Conservation (phyloP, 1,140 invertebrate species). For the Hylaeus anthracinus region DNA sequence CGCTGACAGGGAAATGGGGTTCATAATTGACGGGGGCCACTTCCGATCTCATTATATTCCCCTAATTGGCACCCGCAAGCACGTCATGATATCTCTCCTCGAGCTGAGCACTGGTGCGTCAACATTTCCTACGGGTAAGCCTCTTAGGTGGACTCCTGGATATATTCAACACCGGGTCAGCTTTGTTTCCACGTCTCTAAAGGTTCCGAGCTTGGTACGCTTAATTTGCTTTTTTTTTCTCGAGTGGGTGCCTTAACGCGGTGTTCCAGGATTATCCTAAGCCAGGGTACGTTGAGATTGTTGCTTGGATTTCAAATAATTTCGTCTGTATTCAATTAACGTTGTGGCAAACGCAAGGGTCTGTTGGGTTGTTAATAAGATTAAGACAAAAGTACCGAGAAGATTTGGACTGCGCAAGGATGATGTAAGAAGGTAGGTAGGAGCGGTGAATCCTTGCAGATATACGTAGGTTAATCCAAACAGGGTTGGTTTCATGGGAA, state of each 20-base stretch:
- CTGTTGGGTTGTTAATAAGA: not conserved
- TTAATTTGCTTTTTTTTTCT: slow-evolving; percentile 10
- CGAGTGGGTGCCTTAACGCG: not conserved
- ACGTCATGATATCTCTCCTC: slow-evolving; percentile 3
- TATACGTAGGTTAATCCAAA: too few species aligned
- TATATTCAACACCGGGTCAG: slow-evolving; percentile 5
- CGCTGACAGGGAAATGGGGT: not conserved
- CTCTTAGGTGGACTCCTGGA: not conserved
- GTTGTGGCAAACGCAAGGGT: not conserved
- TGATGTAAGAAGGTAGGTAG: too few species aligned
- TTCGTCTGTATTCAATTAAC: slow-evolving; percentile 3
- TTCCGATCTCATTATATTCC: slow-evolving; percentile 18
- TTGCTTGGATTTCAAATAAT: slow-evolving; percentile 32
- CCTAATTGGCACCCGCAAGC: slow-evolving; percentile 1
- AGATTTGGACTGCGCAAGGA: too few species aligned
- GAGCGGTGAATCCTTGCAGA: too few species aligned
- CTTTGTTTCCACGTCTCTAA: slow-evolving; percentile 13
- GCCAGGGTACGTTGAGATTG: not conserved
- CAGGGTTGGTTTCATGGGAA: too few species aligned
- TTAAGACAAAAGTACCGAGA: not conserved
- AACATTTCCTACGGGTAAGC: not conserved
- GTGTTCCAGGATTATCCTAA: slow-evolving; percentile 12
- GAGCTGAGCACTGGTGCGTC: not conserved
- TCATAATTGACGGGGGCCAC: slow-evolving; percentile 27
- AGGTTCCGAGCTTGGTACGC: not conserved